Evolutionary conservation across 2,888 invertebrate genomes (phyloP), one percentile per base, ranked within the genome.

Genomic region (Slavum lentiscoides): DNA sequence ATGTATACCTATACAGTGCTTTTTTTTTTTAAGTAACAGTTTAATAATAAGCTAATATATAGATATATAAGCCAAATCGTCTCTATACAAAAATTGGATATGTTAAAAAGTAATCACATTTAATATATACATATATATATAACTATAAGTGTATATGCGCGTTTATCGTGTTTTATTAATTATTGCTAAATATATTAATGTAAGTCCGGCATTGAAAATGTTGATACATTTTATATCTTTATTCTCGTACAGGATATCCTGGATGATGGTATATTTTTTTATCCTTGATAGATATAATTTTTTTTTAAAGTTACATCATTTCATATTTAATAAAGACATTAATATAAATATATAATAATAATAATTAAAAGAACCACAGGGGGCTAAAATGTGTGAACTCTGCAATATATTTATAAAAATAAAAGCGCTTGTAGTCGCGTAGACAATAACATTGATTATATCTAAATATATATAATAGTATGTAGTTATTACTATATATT

Each of bases 241-340:
- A 70, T 67, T 59, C 62, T 66, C 39, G 30, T 37, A 70, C 75
- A 75, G 75, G 75, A 75, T 75, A 75, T 75, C 75, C 75, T 75
- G 75, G 37, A 53, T 64, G 53, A 64, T 74, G 30, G 11, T 13
- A 69, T 53, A 64, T 53, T n/a, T 30, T 74, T 61, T 37, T 74
- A 74, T 74, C 74, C 74, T 74, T 74, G 74, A 55, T 55, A 64
- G 15, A 53, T 74, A 64, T 64, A 17, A 53, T 64, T 64, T 62
- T 73, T 53, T 53, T 58, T 9, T n/a, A n/a, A 55, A 17, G 15
- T 64, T 30, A 15, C 15, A 62, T 72, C n/a, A 39, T 43, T 30
- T 49, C 30, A 21, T 53, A 53, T 53, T 17, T 23, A 6, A 30
- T 55, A 66, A 30, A 30, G 30, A 30, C 30, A 30, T 30, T 30